A percentile compares a stretch with the other conserved stretches of the same genome.
Evolutionary conservation across 1,140 invertebrate species (phyloP).

Genomic region (Sinonovacula constricta): DNA sequence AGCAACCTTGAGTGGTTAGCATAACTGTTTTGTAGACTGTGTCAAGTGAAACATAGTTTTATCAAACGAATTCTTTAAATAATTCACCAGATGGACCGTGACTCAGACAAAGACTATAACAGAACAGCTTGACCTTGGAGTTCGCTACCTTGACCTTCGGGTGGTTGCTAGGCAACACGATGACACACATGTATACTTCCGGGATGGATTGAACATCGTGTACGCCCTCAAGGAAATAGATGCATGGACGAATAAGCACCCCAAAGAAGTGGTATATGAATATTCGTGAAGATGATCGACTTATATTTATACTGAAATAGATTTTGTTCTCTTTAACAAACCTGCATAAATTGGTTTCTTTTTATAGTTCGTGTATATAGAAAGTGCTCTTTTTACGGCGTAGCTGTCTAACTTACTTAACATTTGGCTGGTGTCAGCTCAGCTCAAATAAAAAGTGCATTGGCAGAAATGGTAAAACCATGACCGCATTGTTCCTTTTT

Average conservation of each 20-base stretch:
- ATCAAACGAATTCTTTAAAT: not conserved
- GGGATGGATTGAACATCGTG: slow-evolving; percentile 25
- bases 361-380: no score
- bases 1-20: not conserved
- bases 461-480: no score
- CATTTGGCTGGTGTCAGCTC: no score
- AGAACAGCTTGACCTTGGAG: slow-evolving; percentile 26
- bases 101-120: no score
- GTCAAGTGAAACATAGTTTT: not conserved
- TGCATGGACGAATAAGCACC: slow-evolving; percentile 16
- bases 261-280: slow-evolving; percentile 27
- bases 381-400: no score
- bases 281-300: slow-evolving; percentile 17
- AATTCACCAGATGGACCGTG: slow-evolving; percentile 21
- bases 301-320: no score
- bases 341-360: no score
- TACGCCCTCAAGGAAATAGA: slow-evolving; percentile 17
- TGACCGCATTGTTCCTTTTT: no score
- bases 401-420: no score
- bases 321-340: no score
- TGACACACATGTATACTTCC: slow-evolving; percentile 20
- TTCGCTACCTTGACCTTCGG: slow-evolving; percentile 32
- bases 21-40: not conserved
- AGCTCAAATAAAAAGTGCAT: slow-evolving; percentile 25
- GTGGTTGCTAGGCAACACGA: slow-evolving; percentile 14